A percentile compares a stretch with the other conserved stretches of the same genome.
phyloP scores from a whole-genome alignment of 2,888 invertebrate genomes.

The Phalangium opilio region DNA sequence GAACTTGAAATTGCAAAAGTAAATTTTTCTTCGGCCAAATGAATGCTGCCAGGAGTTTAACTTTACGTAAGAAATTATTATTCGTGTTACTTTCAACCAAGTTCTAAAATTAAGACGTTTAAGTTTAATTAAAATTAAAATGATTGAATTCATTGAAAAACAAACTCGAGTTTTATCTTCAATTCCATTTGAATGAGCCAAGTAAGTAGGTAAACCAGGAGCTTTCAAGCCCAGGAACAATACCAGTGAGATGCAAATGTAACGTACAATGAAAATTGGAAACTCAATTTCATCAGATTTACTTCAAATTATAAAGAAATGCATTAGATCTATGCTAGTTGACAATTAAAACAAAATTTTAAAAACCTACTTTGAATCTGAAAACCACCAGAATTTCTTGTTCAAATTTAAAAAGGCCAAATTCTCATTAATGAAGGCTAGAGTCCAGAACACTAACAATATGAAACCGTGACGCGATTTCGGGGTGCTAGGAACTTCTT shows the following conservation, averaged over 20 bases:
- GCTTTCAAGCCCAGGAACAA: constrained; percentile 74
- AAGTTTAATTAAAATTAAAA: background rate
- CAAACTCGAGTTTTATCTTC: constrained; percentile 32
- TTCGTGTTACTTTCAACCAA: constrained; percentile 8
- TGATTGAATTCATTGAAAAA: background rate
- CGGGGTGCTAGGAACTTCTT: constrained; percentile 66
- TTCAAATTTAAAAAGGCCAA: constrained; percentile 70
- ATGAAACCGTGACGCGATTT: constrained; percentile 80
- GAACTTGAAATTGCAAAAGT: constrained; percentile 60
- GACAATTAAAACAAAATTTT: too few species aligned
- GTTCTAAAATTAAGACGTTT: constrained; percentile 3
- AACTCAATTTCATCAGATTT: constrained; percentile 60
- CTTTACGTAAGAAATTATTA: constrained; percentile 50
- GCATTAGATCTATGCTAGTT: too few species aligned
- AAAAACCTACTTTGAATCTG: constrained; percentile 54
- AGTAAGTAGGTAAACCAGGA: constrained; percentile 56
- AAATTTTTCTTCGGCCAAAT: constrained; percentile 78
- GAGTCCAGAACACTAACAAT: constrained; percentile 73
- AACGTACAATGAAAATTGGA: constrained; percentile 66
- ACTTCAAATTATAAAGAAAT: constrained; percentile 19
- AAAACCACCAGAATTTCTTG: constrained; percentile 84
- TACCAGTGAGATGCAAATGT: constrained; percentile 55
- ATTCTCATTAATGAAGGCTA: constrained; percentile 71
- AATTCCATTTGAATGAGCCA: constrained; percentile 28
- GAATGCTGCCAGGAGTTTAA: constrained; percentile 67